phyloP scores from a whole-genome alignment of 2,888 invertebrate genomes.

The Leptopterna dolabrata region DNA sequence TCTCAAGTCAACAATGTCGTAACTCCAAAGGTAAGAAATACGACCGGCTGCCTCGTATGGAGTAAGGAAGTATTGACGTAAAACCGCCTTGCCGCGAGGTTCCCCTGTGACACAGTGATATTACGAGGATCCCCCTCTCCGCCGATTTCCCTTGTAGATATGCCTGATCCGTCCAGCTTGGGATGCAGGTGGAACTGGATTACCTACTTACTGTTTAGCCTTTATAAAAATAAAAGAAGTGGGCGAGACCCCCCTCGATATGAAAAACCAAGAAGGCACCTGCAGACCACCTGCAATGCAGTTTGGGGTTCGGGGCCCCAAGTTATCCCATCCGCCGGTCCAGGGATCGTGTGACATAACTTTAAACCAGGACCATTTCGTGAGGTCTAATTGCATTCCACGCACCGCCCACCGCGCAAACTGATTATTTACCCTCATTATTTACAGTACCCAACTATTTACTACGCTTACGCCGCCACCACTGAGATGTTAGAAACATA shows the following conservation, averaged over 20 bases:
- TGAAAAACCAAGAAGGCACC: constrained; percentile 44
- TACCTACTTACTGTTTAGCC: not conserved
- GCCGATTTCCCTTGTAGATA: not conserved
- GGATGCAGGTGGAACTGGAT: not conserved
- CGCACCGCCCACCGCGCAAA: not conserved
- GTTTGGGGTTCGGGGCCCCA: constrained; percentile 31
- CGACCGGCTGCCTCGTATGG: not conserved
- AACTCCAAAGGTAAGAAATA: not conserved
- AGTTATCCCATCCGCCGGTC: constrained; percentile 25
- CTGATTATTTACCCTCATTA: not conserved
- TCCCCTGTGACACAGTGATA: not conserved
- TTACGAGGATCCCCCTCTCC: not conserved
- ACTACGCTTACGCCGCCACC: not conserved
- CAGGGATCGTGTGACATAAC: constrained; percentile 26
- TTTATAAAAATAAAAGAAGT: not conserved
- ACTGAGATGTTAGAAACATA: not conserved
- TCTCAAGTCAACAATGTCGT: not conserved
- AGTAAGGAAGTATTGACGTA: constrained; percentile 3
- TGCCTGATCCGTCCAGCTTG: not conserved
- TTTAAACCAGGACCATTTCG: not conserved
- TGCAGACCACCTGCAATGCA: constrained; percentile 52
- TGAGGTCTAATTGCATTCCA: not conserved
- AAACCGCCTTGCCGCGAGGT: not conserved
- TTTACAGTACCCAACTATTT: not conserved
- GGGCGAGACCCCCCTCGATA: not conserved